A percentile compares a stretch with the other conserved stretches of the same genome.
phyloP scores from a whole-genome alignment of 2,113 vertebrate species.

The Tringa solitaria region DNA sequence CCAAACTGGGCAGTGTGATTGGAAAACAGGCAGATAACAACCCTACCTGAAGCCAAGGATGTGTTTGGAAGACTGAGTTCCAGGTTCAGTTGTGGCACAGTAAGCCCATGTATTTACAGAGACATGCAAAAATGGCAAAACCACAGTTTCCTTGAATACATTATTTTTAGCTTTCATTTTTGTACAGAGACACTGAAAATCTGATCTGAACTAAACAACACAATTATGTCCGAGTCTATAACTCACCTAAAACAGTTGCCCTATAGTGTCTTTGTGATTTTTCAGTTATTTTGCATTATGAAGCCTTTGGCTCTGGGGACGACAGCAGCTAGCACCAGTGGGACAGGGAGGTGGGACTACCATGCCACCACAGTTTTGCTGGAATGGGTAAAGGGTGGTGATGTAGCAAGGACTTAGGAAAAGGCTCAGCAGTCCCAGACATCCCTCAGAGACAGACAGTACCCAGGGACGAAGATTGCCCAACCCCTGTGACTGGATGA shows the following conservation, averaged over 20 bases:
- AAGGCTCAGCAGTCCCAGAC: neutral
- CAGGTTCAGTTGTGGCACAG: slow-evolving; percentile 16
- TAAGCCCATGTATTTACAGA: slow-evolving; percentile 9
- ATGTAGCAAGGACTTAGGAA: neutral
- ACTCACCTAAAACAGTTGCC: neutral
- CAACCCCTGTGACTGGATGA: neutral
- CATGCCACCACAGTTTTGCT: neutral
- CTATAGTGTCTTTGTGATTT: neutral
- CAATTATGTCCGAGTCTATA: neutral
- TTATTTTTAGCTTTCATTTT: neutral
- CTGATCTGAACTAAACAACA: neutral
- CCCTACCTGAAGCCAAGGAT: slow-evolving; percentile 49
- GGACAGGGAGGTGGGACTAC: neutral
- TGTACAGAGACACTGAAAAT: neutral
- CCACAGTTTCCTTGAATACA: neutral
- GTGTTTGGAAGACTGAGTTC: slow-evolving; percentile 37
- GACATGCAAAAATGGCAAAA: neutral
- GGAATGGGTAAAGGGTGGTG: neutral
- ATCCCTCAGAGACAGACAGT: neutral
- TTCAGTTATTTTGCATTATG: neutral
- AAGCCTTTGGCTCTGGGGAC: neutral
- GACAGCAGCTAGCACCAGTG: neutral
- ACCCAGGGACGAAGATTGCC: neutral
- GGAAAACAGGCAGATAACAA: slow-evolving; percentile 46
- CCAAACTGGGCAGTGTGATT: slow-evolving; percentile 38